Evolutionary conservation across 2,113 vertebrate species (phyloP), one percentile per base, ranked within the genome.

Genomic region (Nansenia antarctica): DNA sequence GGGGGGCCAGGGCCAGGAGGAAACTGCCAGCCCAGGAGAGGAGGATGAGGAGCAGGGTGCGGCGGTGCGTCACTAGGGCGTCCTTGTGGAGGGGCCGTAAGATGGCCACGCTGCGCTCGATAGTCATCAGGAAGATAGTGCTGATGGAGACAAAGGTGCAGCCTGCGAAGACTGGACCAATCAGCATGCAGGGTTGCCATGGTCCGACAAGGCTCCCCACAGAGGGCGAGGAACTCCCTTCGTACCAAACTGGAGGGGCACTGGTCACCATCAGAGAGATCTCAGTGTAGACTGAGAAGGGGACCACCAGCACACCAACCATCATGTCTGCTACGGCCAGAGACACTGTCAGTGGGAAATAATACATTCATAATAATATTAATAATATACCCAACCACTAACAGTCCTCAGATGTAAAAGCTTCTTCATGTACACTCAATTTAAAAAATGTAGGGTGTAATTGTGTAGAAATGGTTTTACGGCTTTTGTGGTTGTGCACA

Each of bases 81-180:
- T 91, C 91, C 75, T 93, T 93, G 76, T 94, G 94, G 39, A 94
- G 82, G 0, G 94, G 94, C 77, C 87, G 66, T 20, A 94, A 70
- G 67, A 94, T 92, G 22, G 94, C 93, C 58, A 94, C 87, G 7
- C 91, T 91, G 49, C 92, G 88, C 83, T 95, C 94, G 52, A 94
- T 62, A 0, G 93, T 92, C 88, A 95, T 89, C 69, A 95, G 83
- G 81, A 94, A 94, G 59, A 95, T 94, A 72, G 92, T 94, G 82
- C 86, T 94, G 76, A 95, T 95, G 54, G 93, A 94, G 27, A 95
- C 93, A n/a, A 95, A 94, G 8, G 94, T 94, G 81, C 93, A 94
- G 31, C 92, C 92, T 0, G 93, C 93, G 22, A 94, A 95, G 67
- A 95, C 85, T 0, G 90, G 92, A 15, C 93, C 94, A 11, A 93